Evolutionary conservation across 2,113 vertebrate genomes (phyloP).

Genomic region (Galemys pyrenaicus): DNA sequence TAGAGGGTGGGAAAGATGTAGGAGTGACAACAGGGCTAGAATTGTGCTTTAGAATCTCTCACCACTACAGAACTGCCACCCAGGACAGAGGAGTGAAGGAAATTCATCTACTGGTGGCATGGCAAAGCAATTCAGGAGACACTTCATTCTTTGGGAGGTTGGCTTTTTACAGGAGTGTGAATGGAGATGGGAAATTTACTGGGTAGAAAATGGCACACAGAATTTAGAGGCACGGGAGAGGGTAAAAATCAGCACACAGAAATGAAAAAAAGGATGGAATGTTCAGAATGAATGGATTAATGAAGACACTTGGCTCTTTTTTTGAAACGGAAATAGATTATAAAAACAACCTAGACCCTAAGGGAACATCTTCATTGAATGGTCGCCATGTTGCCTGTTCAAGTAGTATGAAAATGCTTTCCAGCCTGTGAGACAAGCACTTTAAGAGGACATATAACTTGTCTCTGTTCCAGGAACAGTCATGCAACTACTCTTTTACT

Average conservation of each 20-base stretch:
- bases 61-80: neutral
- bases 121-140: neutral
- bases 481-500: neutral
- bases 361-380: neutral
- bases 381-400: neutral
- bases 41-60: neutral
- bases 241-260: neutral
- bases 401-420: neutral
- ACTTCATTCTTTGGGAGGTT: neutral
- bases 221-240: neutral
- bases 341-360: neutral
- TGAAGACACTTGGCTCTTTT: neutral
- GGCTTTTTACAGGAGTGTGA: neutral
- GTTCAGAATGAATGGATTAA: neutral
- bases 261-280: neutral
- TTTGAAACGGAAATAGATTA: neutral
- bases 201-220: neutral
- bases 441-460: neutral
- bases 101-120: neutral
- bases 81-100: neutral
- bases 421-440: neutral
- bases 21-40: neutral
- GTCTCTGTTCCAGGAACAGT: neutral
- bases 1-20: neutral
- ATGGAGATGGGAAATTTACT: neutral